These are phyloP conservation scores for Hyposmocoma kahamanoa DNA, from an alignment of 1,140 invertebrate species.

Conservation along the genomic window DNA sequence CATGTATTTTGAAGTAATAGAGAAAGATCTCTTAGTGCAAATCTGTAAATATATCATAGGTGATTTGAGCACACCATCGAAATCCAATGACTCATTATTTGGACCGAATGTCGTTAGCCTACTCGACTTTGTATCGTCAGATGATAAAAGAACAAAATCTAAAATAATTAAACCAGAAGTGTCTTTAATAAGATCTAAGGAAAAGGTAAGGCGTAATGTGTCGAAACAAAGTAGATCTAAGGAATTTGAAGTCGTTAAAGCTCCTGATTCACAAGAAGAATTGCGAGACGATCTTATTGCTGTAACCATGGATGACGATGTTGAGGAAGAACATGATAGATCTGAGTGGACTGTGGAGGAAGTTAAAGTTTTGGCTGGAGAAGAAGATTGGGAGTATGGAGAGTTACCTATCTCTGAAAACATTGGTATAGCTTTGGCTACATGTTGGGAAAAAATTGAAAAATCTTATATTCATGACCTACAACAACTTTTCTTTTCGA, in stretches of 20 bases:
- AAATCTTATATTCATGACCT: constrained; percentile 71
- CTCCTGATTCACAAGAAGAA: constrained; percentile 29
- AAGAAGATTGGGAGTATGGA: constrained; percentile 72
- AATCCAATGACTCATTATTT: constrained; percentile 66
- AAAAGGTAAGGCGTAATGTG: constrained; percentile 26
- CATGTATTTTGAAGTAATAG: constrained; percentile 73
- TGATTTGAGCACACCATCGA: constrained; percentile 61
- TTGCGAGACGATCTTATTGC: constrained; percentile 20
- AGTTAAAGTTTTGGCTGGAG: constrained; percentile 61
- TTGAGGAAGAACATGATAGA: constrained; percentile 26
- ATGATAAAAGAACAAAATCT: constrained; percentile 51
- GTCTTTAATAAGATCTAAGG: constrained; percentile 39
- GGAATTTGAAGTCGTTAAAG: constrained; percentile 41
- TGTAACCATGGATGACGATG: constrained; percentile 17
- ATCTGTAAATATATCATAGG: constrained; percentile 75
- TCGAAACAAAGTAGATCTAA: constrained; percentile 44
- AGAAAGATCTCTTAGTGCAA: constrained; percentile 68
- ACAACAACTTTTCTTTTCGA: constrained; percentile 71
- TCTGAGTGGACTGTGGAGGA: constrained; percentile 28
- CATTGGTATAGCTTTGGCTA: constrained; percentile 59
- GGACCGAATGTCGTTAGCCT: constrained; percentile 50
- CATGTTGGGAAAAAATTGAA: constrained; percentile 75
- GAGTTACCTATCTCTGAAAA: constrained; percentile 52
- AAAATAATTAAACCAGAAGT: constrained; percentile 53
- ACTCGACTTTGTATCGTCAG: constrained; percentile 46